Evolutionary conservation across 2,113 vertebrate genomes (phyloP).

Genomic region (Anolis carolinensis): DNA sequence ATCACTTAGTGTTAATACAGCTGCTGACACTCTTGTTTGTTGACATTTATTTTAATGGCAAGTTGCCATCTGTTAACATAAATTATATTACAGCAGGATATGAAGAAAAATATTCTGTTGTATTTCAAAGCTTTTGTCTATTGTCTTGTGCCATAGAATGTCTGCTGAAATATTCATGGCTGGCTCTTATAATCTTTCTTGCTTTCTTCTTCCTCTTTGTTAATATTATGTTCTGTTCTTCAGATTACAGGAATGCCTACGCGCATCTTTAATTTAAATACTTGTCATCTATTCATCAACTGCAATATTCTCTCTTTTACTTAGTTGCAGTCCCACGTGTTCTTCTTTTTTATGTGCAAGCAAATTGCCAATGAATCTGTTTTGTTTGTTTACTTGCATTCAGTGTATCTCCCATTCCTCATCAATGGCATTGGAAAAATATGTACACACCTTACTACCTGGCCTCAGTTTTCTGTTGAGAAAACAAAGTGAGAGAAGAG

Average conservation of each 20-base stretch:
- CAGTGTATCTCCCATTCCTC: background rate
- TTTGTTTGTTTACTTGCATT: background rate
- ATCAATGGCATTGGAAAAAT: background rate
- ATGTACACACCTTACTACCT: constrained; percentile 17
- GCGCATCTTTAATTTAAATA: constrained; percentile 53
- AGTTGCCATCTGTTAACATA: constrained; percentile 67
- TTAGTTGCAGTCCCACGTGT: constrained; percentile 26
- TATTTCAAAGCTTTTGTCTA: constrained; percentile 34
- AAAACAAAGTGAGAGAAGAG: background rate
- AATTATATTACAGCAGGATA: constrained; percentile 59
- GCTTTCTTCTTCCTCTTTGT: background rate
- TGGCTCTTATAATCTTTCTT: constrained; percentile 42
- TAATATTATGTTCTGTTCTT: constrained; percentile 32
- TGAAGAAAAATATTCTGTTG: constrained; percentile 52
- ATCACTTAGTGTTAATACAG: constrained; percentile 62
- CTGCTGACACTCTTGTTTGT: constrained; percentile 58
- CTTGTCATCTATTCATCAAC: constrained; percentile 57
- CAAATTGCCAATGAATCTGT: constrained; percentile 37
- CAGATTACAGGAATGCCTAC: constrained; percentile 20
- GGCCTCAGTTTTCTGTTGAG: constrained; percentile 18
- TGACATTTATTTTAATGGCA: constrained; percentile 48
- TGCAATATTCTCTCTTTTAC: constrained; percentile 40
- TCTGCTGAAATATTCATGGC: constrained; percentile 46
- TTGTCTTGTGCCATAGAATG: background rate
- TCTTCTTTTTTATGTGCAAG: constrained; percentile 14